A percentile compares a stretch with the other conserved stretches of the same genome.
Conservation (phyloP, 2,888 invertebrate genomes). For the Oligia latruncula region DNA sequence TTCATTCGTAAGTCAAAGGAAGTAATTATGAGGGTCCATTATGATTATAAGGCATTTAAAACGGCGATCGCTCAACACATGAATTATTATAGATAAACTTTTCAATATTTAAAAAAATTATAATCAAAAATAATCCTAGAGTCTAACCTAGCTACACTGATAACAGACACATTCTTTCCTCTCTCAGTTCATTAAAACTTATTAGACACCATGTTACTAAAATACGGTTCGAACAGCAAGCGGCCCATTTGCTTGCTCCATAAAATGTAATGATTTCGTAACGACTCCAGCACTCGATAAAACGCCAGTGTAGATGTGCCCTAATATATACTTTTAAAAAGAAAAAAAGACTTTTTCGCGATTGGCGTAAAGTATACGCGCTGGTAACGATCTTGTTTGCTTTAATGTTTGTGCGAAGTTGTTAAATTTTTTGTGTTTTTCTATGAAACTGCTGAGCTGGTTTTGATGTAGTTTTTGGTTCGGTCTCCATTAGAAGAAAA, state of each 20-base stretch:
- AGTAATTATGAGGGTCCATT: background rate
- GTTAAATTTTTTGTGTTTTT: constrained; percentile 4
- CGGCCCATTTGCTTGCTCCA: constrained; percentile 70
- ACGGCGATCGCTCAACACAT: too few species aligned
- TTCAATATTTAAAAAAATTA: too few species aligned
- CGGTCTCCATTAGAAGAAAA: too few species aligned
- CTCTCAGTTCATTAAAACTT: constrained; percentile 16
- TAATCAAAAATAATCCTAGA: background rate
- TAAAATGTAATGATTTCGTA: constrained; percentile 76
- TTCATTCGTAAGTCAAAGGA: background rate
- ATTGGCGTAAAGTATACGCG: constrained; percentile 17
- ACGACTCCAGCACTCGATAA: constrained; percentile 67
- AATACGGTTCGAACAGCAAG: constrained; percentile 54
- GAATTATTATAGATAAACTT: too few species aligned
- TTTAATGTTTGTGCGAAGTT: constrained; percentile 13
- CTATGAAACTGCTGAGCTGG: background rate
- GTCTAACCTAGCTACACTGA: background rate
- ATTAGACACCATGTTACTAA: constrained; percentile 35
- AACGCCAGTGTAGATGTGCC: constrained; percentile 66
- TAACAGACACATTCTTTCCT: background rate
- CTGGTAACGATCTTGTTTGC: constrained; percentile 35
- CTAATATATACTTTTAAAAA: constrained; percentile 63
- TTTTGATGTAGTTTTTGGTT: background rate
- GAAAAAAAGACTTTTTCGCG: constrained; percentile 27
- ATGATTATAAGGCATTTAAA: background rate